Percentiles rank a stretch among this genome's conserved stretches.
Conservation (phyloP, 2,113 vertebrate genomes). For the Haemorhous mexicanus region DNA sequence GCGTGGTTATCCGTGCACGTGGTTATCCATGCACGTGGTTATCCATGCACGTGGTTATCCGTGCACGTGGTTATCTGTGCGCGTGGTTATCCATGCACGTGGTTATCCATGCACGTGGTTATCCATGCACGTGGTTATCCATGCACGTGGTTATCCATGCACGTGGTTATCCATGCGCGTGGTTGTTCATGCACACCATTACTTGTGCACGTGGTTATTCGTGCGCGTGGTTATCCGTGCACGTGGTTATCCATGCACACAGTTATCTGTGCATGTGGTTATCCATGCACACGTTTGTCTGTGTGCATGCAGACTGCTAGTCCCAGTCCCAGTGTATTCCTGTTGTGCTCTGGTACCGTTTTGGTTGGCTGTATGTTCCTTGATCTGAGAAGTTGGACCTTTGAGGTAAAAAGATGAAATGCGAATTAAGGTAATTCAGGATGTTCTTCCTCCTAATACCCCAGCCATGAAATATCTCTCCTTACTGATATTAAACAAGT, state of each 20-base stretch:
- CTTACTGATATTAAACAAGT: background rate
- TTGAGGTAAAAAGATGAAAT: background rate
- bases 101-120: background rate
- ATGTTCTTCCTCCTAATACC: background rate
- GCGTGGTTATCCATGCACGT: background rate
- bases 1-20: fast-evolving
- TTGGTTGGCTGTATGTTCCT: fast-evolving
- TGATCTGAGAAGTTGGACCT: background rate
- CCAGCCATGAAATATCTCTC: background rate
- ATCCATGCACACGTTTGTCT: fast-evolving
- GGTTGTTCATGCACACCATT: fast-evolving
- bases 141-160: background rate
- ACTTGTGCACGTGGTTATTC: too few relatives aligned
- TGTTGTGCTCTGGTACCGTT: background rate
- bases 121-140: background rate
- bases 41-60: too few relatives aligned
- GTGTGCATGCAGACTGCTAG: background rate
- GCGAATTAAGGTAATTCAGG: background rate
- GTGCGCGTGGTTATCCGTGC: background rate
- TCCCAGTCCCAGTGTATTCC: background rate
- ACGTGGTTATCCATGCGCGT: fast-evolving
- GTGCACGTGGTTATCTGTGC: too few relatives aligned
- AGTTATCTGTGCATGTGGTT: too few relatives aligned
- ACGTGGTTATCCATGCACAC: background rate
- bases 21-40: background rate